phyloP scores from a whole-genome alignment of 2,888 invertebrate genomes.

The Digitonthophagus gazella region DNA sequence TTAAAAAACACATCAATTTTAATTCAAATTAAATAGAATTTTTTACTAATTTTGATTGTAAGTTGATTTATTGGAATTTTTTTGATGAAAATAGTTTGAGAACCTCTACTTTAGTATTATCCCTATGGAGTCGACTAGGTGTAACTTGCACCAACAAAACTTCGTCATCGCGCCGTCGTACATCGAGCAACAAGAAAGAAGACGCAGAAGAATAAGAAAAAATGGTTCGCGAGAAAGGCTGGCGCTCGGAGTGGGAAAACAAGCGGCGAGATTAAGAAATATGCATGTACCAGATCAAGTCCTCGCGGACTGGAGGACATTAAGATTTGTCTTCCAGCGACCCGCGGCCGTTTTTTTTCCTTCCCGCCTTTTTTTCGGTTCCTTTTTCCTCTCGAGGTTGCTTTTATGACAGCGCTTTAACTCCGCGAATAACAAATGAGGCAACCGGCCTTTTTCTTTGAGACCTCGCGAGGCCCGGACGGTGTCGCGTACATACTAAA shows the following conservation, averaged over 20 bases:
- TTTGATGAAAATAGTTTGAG: neutral
- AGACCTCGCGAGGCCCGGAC: too few species aligned
- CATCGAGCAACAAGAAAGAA: neutral
- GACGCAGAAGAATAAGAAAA: slow-evolving; percentile 12
- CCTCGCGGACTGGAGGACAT: slow-evolving; percentile 4
- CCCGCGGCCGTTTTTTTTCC: neutral
- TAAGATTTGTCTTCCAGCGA: slow-evolving; percentile 11
- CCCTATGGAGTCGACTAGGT: neutral
- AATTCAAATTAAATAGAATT: neutral
- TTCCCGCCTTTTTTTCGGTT: neutral
- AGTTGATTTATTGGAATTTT: too few species aligned
- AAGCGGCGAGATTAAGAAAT: slow-evolving; percentile 8
- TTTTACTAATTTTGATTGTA: too few species aligned
- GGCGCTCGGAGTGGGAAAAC: neutral
- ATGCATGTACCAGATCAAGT: slow-evolving; percentile 13
- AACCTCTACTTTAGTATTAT: neutral
- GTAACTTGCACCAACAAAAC: neutral
- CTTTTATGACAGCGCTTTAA: neutral
- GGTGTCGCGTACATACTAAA: neutral
- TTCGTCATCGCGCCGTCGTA: neutral
- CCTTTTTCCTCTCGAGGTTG: neutral
- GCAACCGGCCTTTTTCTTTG: neutral
- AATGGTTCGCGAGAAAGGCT: neutral
- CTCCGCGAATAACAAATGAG: neutral
- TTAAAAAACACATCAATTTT: neutral